Evolutionary conservation across 2,888 invertebrate genomes (phyloP), one percentile per base, ranked within the genome.

Genomic region (Drosophila infuscata): DNA sequence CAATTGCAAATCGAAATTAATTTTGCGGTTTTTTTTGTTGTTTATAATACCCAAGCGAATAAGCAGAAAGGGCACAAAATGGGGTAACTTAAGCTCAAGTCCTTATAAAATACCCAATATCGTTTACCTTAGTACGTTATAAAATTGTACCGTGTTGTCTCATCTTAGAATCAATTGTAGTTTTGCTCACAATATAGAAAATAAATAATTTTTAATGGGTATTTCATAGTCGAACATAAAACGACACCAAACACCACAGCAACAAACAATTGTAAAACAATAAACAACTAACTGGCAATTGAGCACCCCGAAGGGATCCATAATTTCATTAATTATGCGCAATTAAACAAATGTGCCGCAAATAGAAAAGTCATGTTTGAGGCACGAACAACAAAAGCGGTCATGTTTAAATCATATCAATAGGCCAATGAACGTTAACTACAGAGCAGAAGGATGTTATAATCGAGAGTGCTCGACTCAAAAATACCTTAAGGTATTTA

Each of bases 1-100:
- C 52, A 69, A 70, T 79, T 79, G 70, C 83, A 82, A 79, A 79
- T 74, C 63, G 63, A 79, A 79, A 82, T 79, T 64, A 70, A 74
- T 74, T 74, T 63, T 82, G 82, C 62, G 79, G 79, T 79, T 70
- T 49, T 30, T 25, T 25, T 25, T 36, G 46, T 52, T 46, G 48
- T 0, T n/a, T 12, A 12, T n/a, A 9, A 35, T 56, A 41, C 32
- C 54, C 54, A 25, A 25, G 54, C 17, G 30, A 29, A 15, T 7
- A 43, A 2, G 15, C 11, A 12, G 20, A 15, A 20, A 38, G 9
- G 20, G 15, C 17, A 32, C 29, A n/a, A 30, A 53, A 12, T 30
- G 15, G 17, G 38, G 12, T 11, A 49, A 29, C 29, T 49, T 49
- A 17, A 17, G 9, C 29, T 49, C 17, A 17, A 17, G 9, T 30